Conservation (phyloP, 1,140 invertebrate genomes). For the Galendromus occidentalis region DNA sequence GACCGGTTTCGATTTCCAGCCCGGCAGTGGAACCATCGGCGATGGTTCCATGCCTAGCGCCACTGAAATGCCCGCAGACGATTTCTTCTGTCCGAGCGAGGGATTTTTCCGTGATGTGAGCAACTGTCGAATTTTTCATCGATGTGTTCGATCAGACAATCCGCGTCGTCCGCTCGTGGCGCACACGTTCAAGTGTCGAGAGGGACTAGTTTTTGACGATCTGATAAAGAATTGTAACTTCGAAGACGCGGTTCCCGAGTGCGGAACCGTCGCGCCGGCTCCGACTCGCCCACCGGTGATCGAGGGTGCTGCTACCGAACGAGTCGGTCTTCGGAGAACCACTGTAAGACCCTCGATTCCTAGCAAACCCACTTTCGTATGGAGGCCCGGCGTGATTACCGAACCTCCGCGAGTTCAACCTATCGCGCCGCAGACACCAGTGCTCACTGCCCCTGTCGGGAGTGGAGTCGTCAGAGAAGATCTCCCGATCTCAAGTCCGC, state of each 20-base stretch:
- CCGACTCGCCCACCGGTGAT: background rate
- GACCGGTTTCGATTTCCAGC: background rate
- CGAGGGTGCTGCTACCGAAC: background rate
- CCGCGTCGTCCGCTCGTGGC: background rate
- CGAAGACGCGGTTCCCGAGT: constrained; percentile 8
- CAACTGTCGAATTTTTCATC: constrained; percentile 51
- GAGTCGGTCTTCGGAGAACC: background rate
- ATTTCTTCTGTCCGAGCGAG: constrained; percentile 17
- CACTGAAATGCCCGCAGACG: background rate
- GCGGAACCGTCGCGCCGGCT: background rate
- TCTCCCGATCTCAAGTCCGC: too few relatives aligned
- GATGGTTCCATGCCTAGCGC: background rate
- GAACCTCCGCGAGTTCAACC: background rate
- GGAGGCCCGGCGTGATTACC: background rate
- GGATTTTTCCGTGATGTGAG: constrained; percentile 37
- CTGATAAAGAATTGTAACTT: background rate
- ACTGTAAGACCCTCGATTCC: background rate
- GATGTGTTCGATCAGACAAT: constrained; percentile 31
- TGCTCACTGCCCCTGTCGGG: too few relatives aligned
- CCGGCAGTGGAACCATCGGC: background rate
- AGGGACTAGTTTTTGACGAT: background rate
- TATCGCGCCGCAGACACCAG: too few relatives aligned
- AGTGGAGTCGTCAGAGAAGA: too few relatives aligned
- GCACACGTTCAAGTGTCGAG: constrained; percentile 2
- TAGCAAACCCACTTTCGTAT: background rate